These are phyloP conservation scores for Sus scrofa DNA, from an alignment of 2,113 vertebrate genomes.

Conservation along the genomic window DNA sequence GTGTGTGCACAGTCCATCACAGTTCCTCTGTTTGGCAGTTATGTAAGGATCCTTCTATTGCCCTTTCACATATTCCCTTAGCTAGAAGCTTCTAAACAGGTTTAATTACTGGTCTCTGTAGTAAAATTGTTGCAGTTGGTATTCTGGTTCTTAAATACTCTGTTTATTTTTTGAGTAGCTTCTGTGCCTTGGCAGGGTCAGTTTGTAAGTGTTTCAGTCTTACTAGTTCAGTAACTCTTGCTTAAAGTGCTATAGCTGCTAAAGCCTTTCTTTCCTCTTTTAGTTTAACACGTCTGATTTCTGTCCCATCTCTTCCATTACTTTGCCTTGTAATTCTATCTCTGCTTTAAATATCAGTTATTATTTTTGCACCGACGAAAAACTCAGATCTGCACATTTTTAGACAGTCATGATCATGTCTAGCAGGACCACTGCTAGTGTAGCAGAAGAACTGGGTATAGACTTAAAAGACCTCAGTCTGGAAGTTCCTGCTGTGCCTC, in stretches of 20 bases:
- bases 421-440: background rate
- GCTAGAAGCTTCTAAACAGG: background rate
- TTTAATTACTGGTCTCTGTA: slow-evolving; percentile 6
- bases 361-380: background rate
- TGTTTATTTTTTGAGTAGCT: background rate
- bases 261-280: background rate
- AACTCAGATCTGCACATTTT: background rate
- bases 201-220: background rate
- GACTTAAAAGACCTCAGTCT: background rate
- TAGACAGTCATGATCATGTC: background rate
- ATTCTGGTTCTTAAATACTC: background rate
- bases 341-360: background rate
- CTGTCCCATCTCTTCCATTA: background rate
- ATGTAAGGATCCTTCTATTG: background rate
- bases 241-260: background rate
- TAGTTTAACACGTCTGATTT: background rate
- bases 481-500: too few relatives aligned
- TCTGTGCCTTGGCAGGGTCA: background rate
- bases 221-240: background rate
- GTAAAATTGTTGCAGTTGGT: background rate
- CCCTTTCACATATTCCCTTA: background rate
- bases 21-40: background rate
- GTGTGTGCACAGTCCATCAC: accelerated
- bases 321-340: slow-evolving; percentile 13
- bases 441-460: background rate